A percentile compares a stretch with the other conserved stretches of the same genome.
Evolutionary conservation across 2,797 vertebrate species (phyloP).

Genomic region (Clangula hyemalis): DNA sequence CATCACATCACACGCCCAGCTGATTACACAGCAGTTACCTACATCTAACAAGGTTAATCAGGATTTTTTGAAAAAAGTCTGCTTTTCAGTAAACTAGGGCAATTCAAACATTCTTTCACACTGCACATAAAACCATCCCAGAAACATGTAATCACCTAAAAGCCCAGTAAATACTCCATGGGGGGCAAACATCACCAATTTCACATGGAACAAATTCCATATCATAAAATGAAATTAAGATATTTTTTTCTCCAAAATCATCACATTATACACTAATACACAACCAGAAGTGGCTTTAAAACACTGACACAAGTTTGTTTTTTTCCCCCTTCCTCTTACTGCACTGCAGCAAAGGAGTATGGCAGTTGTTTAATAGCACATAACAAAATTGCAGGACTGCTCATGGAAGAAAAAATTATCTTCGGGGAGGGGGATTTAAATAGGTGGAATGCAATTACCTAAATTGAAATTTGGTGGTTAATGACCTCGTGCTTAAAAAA

Average conservation of each 20-base stretch:
- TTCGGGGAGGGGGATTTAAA: constrained; percentile 37
- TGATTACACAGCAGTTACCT: background rate
- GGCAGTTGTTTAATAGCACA: constrained; percentile 51
- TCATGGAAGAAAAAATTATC: constrained; percentile 46
- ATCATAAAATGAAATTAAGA: background rate
- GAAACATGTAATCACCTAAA: background rate
- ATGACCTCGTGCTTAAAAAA: constrained; percentile 23
- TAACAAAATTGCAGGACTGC: constrained; percentile 30
- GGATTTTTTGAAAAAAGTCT: background rate
- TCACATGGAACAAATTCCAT: background rate
- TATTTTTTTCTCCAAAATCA: background rate
- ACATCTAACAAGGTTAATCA: background rate
- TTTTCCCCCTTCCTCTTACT: background rate
- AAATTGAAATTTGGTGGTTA: constrained; percentile 56
- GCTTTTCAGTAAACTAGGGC: background rate
- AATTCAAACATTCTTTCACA: background rate
- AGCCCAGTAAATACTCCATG: background rate
- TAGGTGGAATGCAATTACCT: constrained; percentile 58
- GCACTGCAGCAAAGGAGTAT: constrained; percentile 55
- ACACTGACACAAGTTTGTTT: background rate
- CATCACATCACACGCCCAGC: background rate
- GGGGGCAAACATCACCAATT: background rate
- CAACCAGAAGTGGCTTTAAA: background rate
- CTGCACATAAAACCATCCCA: background rate
- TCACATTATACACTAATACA: background rate